Percentiles rank a stretch among this genome's conserved stretches.
Conservation (phyloP, 2,888 invertebrate genomes). For the Gymnocheta viridis region DNA sequence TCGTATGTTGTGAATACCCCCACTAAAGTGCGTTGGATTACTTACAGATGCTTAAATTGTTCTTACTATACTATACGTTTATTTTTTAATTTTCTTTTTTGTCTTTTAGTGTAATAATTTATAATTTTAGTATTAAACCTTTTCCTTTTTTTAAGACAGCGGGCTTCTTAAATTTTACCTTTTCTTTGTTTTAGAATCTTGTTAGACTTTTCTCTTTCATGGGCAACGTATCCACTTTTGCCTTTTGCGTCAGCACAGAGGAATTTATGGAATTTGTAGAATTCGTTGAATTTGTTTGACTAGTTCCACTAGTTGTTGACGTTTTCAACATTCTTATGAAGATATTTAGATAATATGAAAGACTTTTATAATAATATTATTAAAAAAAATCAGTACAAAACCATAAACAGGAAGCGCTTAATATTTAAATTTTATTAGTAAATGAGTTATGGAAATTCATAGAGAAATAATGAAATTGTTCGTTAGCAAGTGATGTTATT, state of each 20-base stretch:
- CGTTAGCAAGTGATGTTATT: not conserved
- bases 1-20: conserved; percentile 4
- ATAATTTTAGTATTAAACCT: not conserved
- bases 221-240: conserved; percentile 73
- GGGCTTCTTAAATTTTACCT: conserved; percentile 23
- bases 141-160: not conserved
- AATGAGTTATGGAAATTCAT: not conserved
- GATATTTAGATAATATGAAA: conserved; percentile 59
- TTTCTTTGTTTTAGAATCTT: conserved; percentile 42
- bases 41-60: conserved; percentile 1
- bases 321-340: conserved; percentile 75
- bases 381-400: conserved; percentile 11
- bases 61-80: not conserved
- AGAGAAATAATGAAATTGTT: not conserved
- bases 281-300: conserved; percentile 76
- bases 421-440: conserved; percentile 2
- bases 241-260: conserved; percentile 59
- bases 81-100: not conserved
- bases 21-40: conserved; percentile 6
- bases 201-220: conserved; percentile 65
- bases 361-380: conserved; percentile 57
- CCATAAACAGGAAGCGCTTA: not conserved
- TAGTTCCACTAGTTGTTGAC: conserved; percentile 73
- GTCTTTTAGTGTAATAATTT: not conserved
- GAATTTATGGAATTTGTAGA: conserved; percentile 74